Base-by-base conservation (phyloP, 1,140 invertebrate genomes). In the Euglossa dilemma region DNA sequence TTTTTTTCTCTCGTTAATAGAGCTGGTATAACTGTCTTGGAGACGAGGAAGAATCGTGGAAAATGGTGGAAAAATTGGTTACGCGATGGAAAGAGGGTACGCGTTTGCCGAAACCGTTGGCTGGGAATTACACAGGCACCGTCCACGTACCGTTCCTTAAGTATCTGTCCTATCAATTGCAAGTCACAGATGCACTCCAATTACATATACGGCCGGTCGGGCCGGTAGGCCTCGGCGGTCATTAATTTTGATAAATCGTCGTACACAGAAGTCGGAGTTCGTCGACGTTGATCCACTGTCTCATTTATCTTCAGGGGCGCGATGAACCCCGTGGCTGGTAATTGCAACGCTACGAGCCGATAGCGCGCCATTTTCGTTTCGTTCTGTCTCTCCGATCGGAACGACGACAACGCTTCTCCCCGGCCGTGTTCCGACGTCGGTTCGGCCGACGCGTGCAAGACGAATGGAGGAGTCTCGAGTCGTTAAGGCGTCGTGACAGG, bases 271-370 rank as follows among this genome's bases (percentile, higher is more conserved):
- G 81, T 83, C 74, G 75, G 56, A 78, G 66, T 78, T 83, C 75
- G 81, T 83, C 74, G 75, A 83, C 81, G 74, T 77, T 77, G 74
- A 83, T 77, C 81, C 81, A 83, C 81, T 82, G 81, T 83, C 81
- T 83, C 81, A 77, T 83, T 78, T 71, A 77, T 83, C 81, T 83
- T 83, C 75, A 61, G 74, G 74, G 47, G 47, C 66, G 75, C 81
- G 74, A 82, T 76, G 74, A 69, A 83, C 81, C 74, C 74, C 75
- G 36, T 36, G 80, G 56, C 47, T 78, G 74, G 75, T 83, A 83
- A 83, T 83, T 83, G 75, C 74, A 70, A 70, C 54, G 81, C 28
- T 47, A 77, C 74, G 11, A 52, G 28, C 36, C 74, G 75, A 83
- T 83, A 78, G 28, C 67, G 50, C 66, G 73, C 64, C 74, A 83